Evolutionary conservation across 2,113 vertebrate species (phyloP), one percentile per base, ranked within the genome.

Genomic region (Aegithalos caudatus): DNA sequence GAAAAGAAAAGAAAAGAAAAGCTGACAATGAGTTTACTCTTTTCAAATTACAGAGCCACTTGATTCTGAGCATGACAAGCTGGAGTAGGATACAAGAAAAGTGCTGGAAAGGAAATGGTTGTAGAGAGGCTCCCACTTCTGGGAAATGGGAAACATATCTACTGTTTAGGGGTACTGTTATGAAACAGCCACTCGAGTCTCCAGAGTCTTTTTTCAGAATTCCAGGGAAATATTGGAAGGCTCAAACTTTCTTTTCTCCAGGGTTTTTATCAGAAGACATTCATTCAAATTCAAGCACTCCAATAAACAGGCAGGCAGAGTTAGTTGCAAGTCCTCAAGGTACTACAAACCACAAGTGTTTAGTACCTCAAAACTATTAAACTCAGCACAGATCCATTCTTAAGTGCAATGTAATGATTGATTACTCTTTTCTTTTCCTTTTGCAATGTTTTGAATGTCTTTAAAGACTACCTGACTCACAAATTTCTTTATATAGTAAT

Each of bases 61-160:
- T 87, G 84, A 94, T 94, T 77, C 54, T 2, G 20, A 86, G 86
- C 9, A 3, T 54, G 81, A 94, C 66, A 64, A 70, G 23, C 25
- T 86, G 80, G 69, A 92, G 72, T 90, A 53, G 29, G 51, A 91
- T 22, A 88, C 24, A 79, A 95, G 71, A 69, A 40, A 91, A 83
- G 79, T 60, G 51, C 67, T 89, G 61, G 45, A 85, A 92, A 78
- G 45, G 81, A 94, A 94, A 69, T 60, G 86, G 76, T 6, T 92
- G 78, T 70, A 94, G 83, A 95, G 79, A 96, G 89, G 67, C 66
- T 92, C 84, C 77, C 40, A 96, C 87, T 95, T 93, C 14, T 37
- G 74, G 73, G 76, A 88, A 94, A 91, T 19, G 31, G 44, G 69
- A 91, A 90, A 80, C 79, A 54, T 5, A 48, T 45, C 65, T 23